A percentile compares a stretch with the other conserved stretches of the same genome.
Conservation (phyloP, 2,888 invertebrate genomes). For the Deilephila porcellus region DNA sequence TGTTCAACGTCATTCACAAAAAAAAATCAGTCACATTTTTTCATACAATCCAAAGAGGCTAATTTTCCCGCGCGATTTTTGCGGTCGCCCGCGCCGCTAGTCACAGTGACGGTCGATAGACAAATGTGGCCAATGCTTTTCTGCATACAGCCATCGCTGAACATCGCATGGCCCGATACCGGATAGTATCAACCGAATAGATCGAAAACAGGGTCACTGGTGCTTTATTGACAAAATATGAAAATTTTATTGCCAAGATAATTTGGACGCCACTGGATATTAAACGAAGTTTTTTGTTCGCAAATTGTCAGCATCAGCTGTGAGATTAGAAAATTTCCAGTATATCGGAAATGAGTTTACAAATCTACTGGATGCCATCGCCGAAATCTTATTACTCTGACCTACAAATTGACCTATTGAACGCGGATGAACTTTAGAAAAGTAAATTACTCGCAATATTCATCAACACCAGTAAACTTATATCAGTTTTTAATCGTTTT, state of each 20-base stretch:
- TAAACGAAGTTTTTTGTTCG: not conserved
- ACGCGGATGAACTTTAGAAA: no score
- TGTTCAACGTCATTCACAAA: constrained; percentile 24
- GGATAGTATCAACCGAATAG: constrained; percentile 23
- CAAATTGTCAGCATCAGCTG: not conserved
- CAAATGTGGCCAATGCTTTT: constrained; percentile 32
- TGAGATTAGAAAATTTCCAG: not conserved
- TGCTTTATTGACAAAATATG: constrained; percentile 29
- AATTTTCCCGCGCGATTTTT: constrained; percentile 30
- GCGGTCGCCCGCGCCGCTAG: constrained; percentile 29
- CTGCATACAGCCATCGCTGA: constrained; percentile 28
- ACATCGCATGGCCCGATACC: constrained; percentile 27
- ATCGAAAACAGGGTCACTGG: constrained; percentile 28
- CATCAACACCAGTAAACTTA: no score
- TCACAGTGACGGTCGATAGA: constrained; percentile 30
- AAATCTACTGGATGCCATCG: not conserved
- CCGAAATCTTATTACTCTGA: not conserved
- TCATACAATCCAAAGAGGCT: constrained; percentile 6
- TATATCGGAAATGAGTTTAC: not conserved
- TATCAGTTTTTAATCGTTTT: no score
- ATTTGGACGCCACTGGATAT: not conserved
- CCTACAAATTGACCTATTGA: not conserved
- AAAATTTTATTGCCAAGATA: constrained; percentile 18
- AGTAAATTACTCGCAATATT: no score
- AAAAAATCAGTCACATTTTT: constrained; percentile 11